These are phyloP conservation scores for Odontophorus gujanensis DNA, from an alignment of 2,113 vertebrate genomes.

Conservation along the genomic window DNA sequence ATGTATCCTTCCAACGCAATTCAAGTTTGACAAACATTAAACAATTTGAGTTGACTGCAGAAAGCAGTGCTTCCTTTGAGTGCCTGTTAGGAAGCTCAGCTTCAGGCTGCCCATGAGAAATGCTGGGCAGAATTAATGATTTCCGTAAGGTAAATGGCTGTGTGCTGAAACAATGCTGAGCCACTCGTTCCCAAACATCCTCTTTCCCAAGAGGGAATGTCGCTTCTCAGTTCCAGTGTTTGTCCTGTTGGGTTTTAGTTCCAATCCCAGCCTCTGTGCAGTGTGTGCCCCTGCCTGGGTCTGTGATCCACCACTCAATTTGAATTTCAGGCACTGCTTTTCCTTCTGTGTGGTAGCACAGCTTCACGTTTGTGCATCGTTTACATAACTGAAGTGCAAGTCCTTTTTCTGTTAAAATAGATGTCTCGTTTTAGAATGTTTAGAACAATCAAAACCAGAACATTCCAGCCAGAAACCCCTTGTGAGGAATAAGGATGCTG, in stretches of 20 bases:
- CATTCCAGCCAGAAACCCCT: neutral
- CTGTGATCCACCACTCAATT: neutral
- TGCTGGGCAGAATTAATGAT: conserved; percentile 48
- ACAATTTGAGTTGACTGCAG: conserved; percentile 28
- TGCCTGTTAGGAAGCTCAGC: conserved; percentile 58
- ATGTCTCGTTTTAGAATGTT: neutral
- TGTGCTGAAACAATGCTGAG: conserved; percentile 23
- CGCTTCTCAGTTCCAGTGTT: neutral
- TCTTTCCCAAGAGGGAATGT: neutral
- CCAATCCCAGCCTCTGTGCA: neutral
- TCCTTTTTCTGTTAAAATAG: conserved; percentile 18
- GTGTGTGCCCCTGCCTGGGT: neutral
- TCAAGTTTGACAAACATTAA: conserved; percentile 65
- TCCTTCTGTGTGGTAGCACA: neutral
- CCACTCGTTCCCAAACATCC: neutral
- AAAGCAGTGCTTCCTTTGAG: conserved; percentile 43
- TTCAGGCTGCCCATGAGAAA: conserved; percentile 37
- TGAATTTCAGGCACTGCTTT: conserved; percentile 36
- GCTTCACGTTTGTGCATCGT: neutral
- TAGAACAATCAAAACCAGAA: neutral
- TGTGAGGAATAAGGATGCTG: neutral
- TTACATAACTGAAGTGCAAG: neutral
- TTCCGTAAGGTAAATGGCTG: conserved; percentile 33
- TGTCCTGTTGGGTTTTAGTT: neutral
- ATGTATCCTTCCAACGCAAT: conserved; percentile 50